Evolutionary conservation across 2,113 vertebrate species (phyloP), one percentile per base, ranked within the genome.

Genomic region (Catharus fuscescens): DNA sequence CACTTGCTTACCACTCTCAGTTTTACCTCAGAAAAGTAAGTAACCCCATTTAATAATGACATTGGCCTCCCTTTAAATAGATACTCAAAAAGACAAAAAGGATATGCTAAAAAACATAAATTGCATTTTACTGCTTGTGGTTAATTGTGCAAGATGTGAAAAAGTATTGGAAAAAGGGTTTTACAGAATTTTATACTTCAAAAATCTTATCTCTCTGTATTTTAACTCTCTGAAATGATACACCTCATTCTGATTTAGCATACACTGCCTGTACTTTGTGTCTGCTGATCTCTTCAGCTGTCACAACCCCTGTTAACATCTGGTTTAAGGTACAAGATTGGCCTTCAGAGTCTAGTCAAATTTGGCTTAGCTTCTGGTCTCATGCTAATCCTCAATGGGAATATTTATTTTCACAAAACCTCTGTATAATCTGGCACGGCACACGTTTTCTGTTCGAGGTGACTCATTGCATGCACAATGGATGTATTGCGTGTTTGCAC

Each of bases 341-440:
- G 79, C 88, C 92, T 93, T 96, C 79, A 79, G 94, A 89, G 93
- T 85, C 73, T 79, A 94, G 91, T 85, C 66, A 57, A 5, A 85
- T 95, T 88, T 96, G 96, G 94, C 96, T 28, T 93, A 38, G 88
- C 80, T 88, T 96, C 92, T 96, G 96, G 72, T 96, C 95, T 96
- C 94, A 97, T 97, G 95, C 92, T 96, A 94, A 77, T 88, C 76
- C 95, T 95, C 96, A 95, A 36, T 93, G 95, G 95, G 96, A 96
- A 91, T 97, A 97, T 97, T 97, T 97, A 95, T 97, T 97, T 95
- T 92, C 93, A 92, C 79, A 92, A 88, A 97, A 95, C 69, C 90
- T 97, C 95, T 88, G 88, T 92, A 87, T 95, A 85, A 97, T 95
- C 94, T 96, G 95, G 96, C 90, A 83, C 18, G 1, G 70, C 48